A percentile compares a stretch with the other conserved stretches of the same genome.
These are phyloP conservation scores for Takifugu flavidus DNA, from an alignment of 2,113 vertebrate species.

Conservation along the genomic window DNA sequence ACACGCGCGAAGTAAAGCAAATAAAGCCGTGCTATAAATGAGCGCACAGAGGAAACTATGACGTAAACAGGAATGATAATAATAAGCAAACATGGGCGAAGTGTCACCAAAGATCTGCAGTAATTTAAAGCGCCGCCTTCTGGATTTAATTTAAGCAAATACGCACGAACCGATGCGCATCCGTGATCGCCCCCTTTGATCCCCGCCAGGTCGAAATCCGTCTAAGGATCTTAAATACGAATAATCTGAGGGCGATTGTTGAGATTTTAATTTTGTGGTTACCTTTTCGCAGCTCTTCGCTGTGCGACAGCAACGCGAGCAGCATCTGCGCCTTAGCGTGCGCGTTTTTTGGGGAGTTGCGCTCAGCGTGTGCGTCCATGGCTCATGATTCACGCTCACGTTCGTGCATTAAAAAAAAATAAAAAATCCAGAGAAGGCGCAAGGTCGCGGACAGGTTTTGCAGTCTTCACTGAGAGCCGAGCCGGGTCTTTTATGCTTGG, in stretches of 20 bases:
- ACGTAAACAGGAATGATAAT: no score
- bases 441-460: background rate
- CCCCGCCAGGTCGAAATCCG: no score
- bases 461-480: background rate
- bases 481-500: constrained; percentile 28
- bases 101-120: no score
- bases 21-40: no score
- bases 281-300: constrained; percentile 81
- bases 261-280: constrained; percentile 18
- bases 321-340: constrained; percentile 74
- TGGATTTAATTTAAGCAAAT: background rate
- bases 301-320: constrained; percentile 77
- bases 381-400: constrained; percentile 51
- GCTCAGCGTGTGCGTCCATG: constrained; percentile 72
- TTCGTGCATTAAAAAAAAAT: constrained; percentile 2
- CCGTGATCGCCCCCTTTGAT: background rate
- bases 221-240: no score
- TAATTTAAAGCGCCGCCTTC: background rate
- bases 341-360: constrained; percentile 61
- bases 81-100: no score
- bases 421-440: background rate
- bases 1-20: no score
- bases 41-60: no score
- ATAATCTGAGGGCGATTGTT: background rate
- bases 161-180: background rate